Evolutionary conservation across 2,888 invertebrate species (phyloP).

Genomic region (Hofmannophila pseudospretella): DNA sequence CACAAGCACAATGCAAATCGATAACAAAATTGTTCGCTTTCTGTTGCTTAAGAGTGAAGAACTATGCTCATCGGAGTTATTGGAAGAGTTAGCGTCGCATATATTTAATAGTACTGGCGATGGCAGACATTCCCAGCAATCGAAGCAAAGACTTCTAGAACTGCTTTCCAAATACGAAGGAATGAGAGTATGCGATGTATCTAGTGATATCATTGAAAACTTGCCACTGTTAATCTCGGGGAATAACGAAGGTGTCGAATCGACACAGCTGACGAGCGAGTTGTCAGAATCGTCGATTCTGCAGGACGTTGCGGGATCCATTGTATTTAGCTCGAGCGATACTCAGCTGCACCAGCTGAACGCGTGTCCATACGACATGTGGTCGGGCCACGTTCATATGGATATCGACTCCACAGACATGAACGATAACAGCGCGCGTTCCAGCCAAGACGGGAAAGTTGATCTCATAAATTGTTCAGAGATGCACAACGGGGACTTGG

Average conservation of each 20-base stretch:
- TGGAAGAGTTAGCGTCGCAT: slow-evolving; percentile 69
- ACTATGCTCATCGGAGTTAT: slow-evolving; percentile 65
- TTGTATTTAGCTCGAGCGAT: slow-evolving; percentile 58
- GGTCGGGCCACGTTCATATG: slow-evolving; percentile 59
- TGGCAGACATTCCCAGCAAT: slow-evolving; percentile 52
- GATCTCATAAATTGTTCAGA: slow-evolving; percentile 69
- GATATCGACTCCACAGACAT: slow-evolving; percentile 50
- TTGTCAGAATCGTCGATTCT: slow-evolving; percentile 51
- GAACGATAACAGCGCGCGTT: slow-evolving; percentile 47
- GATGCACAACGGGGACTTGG: slow-evolving; percentile 85
- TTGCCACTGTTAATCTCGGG: slow-evolving; percentile 43
- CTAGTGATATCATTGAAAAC: slow-evolving; percentile 59
- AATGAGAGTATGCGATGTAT: slow-evolving; percentile 57
- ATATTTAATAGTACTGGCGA: slow-evolving; percentile 55
- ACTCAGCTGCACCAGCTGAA: slow-evolving; percentile 55
- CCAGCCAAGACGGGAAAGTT: slow-evolving; percentile 61
- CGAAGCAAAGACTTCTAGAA: slow-evolving; percentile 53
- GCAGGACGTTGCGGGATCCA: slow-evolving; percentile 70
- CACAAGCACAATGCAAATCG: slow-evolving; percentile 46
- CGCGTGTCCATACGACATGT: slow-evolving; percentile 61
- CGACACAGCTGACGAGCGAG: slow-evolving; percentile 36
- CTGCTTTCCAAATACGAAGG: slow-evolving; percentile 63
- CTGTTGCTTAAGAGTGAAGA: slow-evolving; percentile 75
- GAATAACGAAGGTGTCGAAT: slow-evolving; percentile 38
- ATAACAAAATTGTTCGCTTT: slow-evolving; percentile 73